Evolutionary conservation across 2,888 invertebrate species (phyloP).

Genomic region (Chrysopilus asiliformis): DNA sequence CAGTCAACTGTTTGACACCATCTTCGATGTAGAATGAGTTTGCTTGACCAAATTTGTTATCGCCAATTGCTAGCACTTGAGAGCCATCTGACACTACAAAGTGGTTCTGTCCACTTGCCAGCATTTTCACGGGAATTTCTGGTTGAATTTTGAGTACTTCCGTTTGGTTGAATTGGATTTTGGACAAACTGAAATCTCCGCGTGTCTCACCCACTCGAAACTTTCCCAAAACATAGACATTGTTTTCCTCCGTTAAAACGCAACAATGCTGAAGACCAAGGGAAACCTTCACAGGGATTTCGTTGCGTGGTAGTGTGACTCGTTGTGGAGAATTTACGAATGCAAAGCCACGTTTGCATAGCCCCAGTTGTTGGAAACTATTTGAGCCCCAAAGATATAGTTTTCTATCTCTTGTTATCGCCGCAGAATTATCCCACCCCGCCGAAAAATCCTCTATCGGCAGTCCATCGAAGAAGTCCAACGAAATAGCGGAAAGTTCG

Average conservation of each 20-base stretch:
- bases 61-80: conserved; percentile 61
- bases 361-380: conserved; percentile 60
- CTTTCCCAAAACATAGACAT: conserved; percentile 30
- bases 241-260: conserved; percentile 27
- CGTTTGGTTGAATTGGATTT: conserved; percentile 25
- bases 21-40: conserved; percentile 40
- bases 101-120: conserved; percentile 73
- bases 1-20: conserved; percentile 40
- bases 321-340: conserved; percentile 28
- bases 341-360: conserved; percentile 37
- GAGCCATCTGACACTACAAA: conserved; percentile 31
- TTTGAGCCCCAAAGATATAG: conserved; percentile 78
- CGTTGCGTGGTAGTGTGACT: conserved; percentile 25
- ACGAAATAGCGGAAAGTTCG: conserved; percentile 37
- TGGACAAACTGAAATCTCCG: conserved; percentile 24
- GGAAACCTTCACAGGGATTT: conserved; percentile 23
- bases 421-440: conserved; percentile 75
- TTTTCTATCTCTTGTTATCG: conserved; percentile 51
- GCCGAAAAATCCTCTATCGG: conserved; percentile 53
- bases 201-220: conserved; percentile 23
- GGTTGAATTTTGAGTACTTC: conserved; percentile 25
- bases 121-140: conserved; percentile 40
- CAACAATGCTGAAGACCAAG: conserved; percentile 32
- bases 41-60: conserved; percentile 69
- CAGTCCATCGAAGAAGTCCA: conserved; percentile 44